Conservation (phyloP, 1,140 invertebrate genomes). For the Bombus fervidus region DNA sequence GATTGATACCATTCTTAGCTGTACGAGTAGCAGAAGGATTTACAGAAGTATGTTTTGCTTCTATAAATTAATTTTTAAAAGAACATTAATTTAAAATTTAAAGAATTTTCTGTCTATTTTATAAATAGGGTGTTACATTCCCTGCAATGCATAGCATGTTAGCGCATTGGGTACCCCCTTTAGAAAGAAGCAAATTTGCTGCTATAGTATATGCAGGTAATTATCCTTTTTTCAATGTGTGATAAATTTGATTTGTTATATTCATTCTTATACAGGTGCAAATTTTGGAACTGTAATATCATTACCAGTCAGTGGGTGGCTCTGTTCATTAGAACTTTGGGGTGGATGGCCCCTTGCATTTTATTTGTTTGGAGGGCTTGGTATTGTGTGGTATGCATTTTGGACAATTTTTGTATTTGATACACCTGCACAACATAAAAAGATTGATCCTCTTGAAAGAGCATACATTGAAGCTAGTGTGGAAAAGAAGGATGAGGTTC, state of each 20-base stretch:
- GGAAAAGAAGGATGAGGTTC: conserved; percentile 76
- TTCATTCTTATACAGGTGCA: conserved; percentile 79
- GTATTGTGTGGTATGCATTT: conserved; percentile 90
- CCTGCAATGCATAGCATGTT: conserved; percentile 92
- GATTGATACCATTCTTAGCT: conserved; percentile 88
- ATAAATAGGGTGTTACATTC: conserved; percentile 88
- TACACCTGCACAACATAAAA: conserved; percentile 89
- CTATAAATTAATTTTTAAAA: conserved; percentile 12
- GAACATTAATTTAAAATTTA: conserved; percentile 2
- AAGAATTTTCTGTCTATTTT: conserved; percentile 48
- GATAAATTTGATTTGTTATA: conserved; percentile 25
- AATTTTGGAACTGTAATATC: conserved; percentile 91
- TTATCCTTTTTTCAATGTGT: not conserved
- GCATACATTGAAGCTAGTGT: conserved; percentile 86
- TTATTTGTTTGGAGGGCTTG: conserved; percentile 89
- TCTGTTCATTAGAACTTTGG: conserved; percentile 86
- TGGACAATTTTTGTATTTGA: conserved; percentile 90
- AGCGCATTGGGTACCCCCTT: conserved; percentile 91
- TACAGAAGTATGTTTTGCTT: conserved; percentile 86
- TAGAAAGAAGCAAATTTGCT: conserved; percentile 91
- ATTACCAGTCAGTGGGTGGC: conserved; percentile 88
- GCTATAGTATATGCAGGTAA: conserved; percentile 90
- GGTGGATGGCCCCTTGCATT: conserved; percentile 91
- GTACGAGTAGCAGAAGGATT: conserved; percentile 93
- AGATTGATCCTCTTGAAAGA: conserved; percentile 88